Percentiles rank a stretch among this genome's conserved stretches.
Conservation (phyloP, 2,888 invertebrate genomes). For the Nephrotoma appendiculata region DNA sequence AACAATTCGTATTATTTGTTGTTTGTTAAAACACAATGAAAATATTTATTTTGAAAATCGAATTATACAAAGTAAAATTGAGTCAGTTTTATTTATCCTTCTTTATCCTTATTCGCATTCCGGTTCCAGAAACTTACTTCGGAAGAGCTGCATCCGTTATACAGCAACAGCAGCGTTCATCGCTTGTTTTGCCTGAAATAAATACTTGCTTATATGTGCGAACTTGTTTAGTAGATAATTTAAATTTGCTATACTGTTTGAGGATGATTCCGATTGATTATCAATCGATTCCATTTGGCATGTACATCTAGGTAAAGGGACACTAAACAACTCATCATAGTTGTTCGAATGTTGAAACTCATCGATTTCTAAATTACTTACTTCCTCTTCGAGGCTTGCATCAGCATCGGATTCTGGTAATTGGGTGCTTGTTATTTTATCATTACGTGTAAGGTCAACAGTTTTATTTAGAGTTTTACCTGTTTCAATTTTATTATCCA, state of each 20-base stretch:
- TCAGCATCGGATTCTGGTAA: neutral
- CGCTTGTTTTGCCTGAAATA: neutral
- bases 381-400: neutral
- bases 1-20: too few relatives aligned
- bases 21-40: too few relatives aligned
- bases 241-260: neutral
- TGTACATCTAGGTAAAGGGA: neutral
- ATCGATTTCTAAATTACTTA: neutral
- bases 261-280: neutral
- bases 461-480: neutral
- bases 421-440: neutral
- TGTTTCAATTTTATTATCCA: too few relatives aligned
- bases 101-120: neutral
- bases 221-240: neutral
- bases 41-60: too few relatives aligned
- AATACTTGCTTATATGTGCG: neutral
- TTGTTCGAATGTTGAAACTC: neutral
- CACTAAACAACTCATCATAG: neutral
- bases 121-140: neutral
- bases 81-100: too few relatives aligned
- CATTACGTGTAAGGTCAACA: neutral
- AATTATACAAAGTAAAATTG: too few relatives aligned
- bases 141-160: neutral
- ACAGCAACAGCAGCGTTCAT: neutral
- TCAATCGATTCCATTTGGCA: neutral